These are phyloP conservation scores for mouse (Mus musculus) DNA, from an alignment of 2,113 vertebrate species.

Conservation along the genomic window GRCm39 chr3:140965001-140965500, in stretches of 20 bases:
- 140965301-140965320: not conserved
- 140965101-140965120: too few species aligned
- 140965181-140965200: too few species aligned
- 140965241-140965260: not conserved
- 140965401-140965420: not conserved
- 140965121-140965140: too few species aligned
- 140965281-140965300: not conserved
- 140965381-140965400: constrained; percentile 1
- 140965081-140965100: too few species aligned
- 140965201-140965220: not conserved
- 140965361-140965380: not conserved
- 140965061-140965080: not conserved
- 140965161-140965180: too few species aligned
- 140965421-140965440: not conserved
- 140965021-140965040: too few species aligned
- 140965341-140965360: not conserved
- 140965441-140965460: not conserved
- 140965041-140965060: too few species aligned
- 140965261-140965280: not conserved
- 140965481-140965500: not conserved
- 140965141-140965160: too few species aligned
- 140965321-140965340: not conserved
- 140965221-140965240: not conserved
- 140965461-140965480: not conserved
- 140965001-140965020: too few species aligned